These are phyloP conservation scores for Agrenia bidenticulata DNA, from an alignment of 2,888 invertebrate genomes.

Conservation along the genomic window DNA sequence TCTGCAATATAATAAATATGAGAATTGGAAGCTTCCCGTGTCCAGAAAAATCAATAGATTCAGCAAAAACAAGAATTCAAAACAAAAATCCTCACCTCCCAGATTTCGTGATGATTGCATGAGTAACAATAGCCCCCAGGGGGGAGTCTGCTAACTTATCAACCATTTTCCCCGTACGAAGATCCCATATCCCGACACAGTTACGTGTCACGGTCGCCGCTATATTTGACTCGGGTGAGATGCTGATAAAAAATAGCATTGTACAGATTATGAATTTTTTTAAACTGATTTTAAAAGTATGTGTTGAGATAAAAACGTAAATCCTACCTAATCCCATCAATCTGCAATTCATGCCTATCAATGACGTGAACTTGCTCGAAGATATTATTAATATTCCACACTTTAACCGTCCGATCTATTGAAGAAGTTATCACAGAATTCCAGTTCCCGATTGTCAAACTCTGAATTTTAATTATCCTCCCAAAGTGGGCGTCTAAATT, in stretches of 20 bases:
- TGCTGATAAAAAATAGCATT: slow-evolving; percentile 58
- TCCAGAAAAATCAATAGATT: too few relatives aligned
- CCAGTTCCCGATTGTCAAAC: slow-evolving; percentile 78
- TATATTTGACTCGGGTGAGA: slow-evolving; percentile 74
- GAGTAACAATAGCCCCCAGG: slow-evolving; percentile 89
- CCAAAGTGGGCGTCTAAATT: slow-evolving; percentile 96
- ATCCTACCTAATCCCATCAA: slow-evolving; percentile 79
- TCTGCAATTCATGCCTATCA: slow-evolving; percentile 90
- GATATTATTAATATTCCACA: slow-evolving; percentile 99
- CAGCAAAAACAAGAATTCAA: too few relatives aligned
- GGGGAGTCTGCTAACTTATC: slow-evolving; percentile 87
- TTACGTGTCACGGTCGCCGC: slow-evolving; percentile 92
- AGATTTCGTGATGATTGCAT: slow-evolving; percentile 82
- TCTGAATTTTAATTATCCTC: slow-evolving; percentile 86
- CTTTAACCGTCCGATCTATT: slow-evolving; percentile 95
- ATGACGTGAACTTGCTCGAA: slow-evolving; percentile 96
- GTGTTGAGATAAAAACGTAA: slow-evolving; percentile 5
- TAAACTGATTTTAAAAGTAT: neutral
- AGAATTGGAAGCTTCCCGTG: too few relatives aligned
- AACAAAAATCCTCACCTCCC: slow-evolving; percentile 65
- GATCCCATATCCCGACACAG: slow-evolving; percentile 93
- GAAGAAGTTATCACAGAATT: slow-evolving; percentile 92
- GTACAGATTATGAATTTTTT: neutral
- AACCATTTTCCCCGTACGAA: slow-evolving; percentile 78
- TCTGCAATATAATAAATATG: slow-evolving; percentile 55